Base-by-base conservation (phyloP, 1,140 invertebrate genomes). In the Drosophila athabasca region DNA sequence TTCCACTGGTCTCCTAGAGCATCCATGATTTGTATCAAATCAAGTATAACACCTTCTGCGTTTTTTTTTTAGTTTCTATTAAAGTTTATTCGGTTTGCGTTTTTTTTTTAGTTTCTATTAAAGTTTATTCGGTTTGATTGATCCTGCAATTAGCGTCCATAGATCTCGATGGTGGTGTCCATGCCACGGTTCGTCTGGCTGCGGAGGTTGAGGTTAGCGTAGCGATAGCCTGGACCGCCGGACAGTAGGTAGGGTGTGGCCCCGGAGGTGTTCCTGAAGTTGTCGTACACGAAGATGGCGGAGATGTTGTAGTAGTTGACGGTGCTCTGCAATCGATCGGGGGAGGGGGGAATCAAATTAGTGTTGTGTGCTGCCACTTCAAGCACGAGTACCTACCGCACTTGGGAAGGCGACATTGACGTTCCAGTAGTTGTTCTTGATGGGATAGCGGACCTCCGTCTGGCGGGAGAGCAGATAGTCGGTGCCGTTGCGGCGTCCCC, bases 141-240 rank as follows among this genome's bases (percentile, higher is more conserved):
- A 7, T 35, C 46, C 11, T 6, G 4, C 9, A 4, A 45, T 77
- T 77, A 78, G 29, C 65, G 70, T 22, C 84, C 89, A 58, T 67
- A 91, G 62, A 91, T 73, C 60, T 91, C 80, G 9, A 91, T 55
- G 24, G 87, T 91, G 19, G 80, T 89, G 76, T 91, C 74, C 4
- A 91, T 11, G 24, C 85, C 87, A 6, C 60, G 62, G 62, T 49
- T 71, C 13, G 77, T 66, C 48, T 50, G 55, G 6, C 85, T 61
- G 8, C 69, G 68, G 6, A 91, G 77, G 46, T 85, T 89, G 17
- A 91, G 3, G 29, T 61, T 51, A 31, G 50, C 59, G 4, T 41
- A 89, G 22, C 69, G 68, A 9, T 48, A 79, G 15, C 73, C 73
- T 0, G 74, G 70, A 26, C 90, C 90, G 51, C 90, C 90, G 22